Evolutionary conservation across 2,113 vertebrate species (phyloP).

Genomic region (Chaenocephalus aceratus): DNA sequence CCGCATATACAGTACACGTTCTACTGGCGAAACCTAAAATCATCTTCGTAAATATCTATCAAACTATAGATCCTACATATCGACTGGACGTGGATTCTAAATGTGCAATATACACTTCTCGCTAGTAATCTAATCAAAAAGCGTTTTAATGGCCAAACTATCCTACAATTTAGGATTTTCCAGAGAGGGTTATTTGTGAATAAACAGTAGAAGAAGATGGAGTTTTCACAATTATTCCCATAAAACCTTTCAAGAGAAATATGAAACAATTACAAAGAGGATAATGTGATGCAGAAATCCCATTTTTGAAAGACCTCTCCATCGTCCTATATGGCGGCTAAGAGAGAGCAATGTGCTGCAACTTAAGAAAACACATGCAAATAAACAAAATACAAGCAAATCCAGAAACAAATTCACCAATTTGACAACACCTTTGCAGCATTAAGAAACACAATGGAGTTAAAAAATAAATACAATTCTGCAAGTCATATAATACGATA

Average conservation of each 20-base stretch:
- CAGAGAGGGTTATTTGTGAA: no score
- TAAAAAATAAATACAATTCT: background rate
- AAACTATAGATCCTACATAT: no score
- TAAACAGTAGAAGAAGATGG: slow-evolving; percentile 24
- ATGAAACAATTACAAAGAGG: slow-evolving; percentile 1
- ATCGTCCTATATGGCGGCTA: rapidly evolving
- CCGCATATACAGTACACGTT: no score
- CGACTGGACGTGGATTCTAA: no score
- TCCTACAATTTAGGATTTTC: no score
- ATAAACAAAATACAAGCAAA: background rate
- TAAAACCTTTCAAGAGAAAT: slow-evolving; percentile 26
- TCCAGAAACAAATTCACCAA: background rate
- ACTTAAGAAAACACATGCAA: background rate
- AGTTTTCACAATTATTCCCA: rapidly evolving
- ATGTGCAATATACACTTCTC: no score
- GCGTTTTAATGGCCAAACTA: no score
- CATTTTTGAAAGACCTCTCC: background rate
- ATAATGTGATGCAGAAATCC: background rate
- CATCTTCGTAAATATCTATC: no score
- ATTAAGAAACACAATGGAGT: background rate
- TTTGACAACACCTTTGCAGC: background rate
- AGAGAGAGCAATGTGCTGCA: background rate
- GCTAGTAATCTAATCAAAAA: no score
- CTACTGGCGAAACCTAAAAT: no score
- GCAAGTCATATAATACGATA: background rate